Evolutionary conservation across 2,888 invertebrate genomes (phyloP), one percentile per base, ranked within the genome.

Genomic region (Horisme vitalbata): DNA sequence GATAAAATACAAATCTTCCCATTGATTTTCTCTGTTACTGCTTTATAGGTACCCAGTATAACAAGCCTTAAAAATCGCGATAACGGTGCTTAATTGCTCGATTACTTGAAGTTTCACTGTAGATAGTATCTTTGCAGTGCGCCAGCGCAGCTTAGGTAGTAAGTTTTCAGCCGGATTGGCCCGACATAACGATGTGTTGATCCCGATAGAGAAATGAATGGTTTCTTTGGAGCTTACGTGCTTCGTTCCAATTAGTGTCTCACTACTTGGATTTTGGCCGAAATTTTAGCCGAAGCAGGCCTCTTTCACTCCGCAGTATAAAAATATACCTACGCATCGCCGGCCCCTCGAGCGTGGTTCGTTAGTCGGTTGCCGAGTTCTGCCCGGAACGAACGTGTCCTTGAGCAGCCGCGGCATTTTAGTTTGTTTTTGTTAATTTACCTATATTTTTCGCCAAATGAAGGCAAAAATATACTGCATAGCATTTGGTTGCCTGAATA

Each of bases 151-250:
- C n/a, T n/a, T 70, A 69, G 67, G 68, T 57, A 33, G 33, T 41
- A 26, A 70, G 43, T 45, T 46, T 53, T 72, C 66, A 71, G 59
- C 62, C 52, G 60, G 65, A 74, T 71, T 75, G 69, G 76, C 79
- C 75, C 51, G 61, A 67, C 79, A 75, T 75, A 70, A 71, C 72
- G 69, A 76, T 70, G 73, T 75, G 78, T 80, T 68, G 61, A 73
- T 73, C 72, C 57, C 65, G 69, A 75, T 75, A 79, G 75, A 77
- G 75, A 75, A 75, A 75, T n/a, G 78, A 80, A 81, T 81, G 76
- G 79, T 70, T 79, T 68, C 72, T 70, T 69, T 65, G 62, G 61
- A 67, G 59, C 55, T 60, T 50, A 63, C 82, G 82, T 83, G 81
- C 78, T 81, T 84, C 81, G 12, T 24, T 23, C 7, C 8, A 24